Percentiles rank a stretch among this genome's conserved stretches.
Conservation (phyloP, 2,113 vertebrate genomes). For the Cygnus buccinator region DNA sequence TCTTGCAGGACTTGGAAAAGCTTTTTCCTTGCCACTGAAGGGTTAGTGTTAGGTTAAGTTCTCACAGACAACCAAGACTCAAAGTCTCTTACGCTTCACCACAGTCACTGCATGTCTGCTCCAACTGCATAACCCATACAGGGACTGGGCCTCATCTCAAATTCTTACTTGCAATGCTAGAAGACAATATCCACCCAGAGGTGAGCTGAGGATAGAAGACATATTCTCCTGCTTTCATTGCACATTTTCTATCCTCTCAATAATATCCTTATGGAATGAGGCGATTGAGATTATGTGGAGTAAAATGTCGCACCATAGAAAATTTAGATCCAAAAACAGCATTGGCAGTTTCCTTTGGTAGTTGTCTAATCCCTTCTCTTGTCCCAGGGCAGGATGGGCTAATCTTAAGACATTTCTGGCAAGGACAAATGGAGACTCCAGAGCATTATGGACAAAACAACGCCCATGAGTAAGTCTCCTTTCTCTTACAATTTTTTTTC, state of each 20-base stretch:
- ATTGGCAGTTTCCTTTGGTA: neutral
- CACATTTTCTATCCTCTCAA: neutral
- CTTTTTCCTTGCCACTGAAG: neutral
- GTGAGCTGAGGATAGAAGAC: neutral
- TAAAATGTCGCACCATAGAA: neutral
- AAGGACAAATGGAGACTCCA: neutral
- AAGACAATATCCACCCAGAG: neutral
- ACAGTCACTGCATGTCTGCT: neutral
- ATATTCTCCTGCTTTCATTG: neutral
- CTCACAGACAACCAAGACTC: neutral
- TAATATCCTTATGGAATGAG: neutral
- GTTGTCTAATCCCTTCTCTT: neutral
- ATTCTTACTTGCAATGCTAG: neutral
- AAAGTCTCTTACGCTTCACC: fast-evolving
- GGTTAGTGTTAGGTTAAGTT: neutral
- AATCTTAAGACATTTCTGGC: neutral
- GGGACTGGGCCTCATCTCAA: neutral
- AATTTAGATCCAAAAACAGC: neutral
- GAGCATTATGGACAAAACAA: neutral
- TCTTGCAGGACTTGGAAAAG: constrained; percentile 19
- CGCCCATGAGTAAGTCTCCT: neutral
- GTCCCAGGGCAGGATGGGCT: neutral
- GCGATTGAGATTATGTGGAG: neutral
- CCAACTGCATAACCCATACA: fast-evolving
- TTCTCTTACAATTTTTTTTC: neutral